These are phyloP conservation scores for Drosophila willistoni DNA, from an alignment of 1,140 invertebrate genomes.

Conservation along the genomic window DNA sequence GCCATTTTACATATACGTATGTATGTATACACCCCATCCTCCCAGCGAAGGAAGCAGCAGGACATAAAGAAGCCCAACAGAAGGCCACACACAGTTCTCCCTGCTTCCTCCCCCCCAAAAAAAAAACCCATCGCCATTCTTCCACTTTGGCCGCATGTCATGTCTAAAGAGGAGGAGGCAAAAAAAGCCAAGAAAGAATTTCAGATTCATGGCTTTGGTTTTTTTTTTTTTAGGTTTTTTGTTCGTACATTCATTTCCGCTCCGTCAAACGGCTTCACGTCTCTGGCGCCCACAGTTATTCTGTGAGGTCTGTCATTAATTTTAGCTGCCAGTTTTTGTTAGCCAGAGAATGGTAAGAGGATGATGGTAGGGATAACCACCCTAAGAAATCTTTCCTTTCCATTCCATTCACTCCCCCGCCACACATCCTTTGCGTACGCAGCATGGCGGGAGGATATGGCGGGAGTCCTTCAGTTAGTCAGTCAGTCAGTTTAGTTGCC, in stretches of 20 bases:
- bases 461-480: slow-evolving; percentile 60
- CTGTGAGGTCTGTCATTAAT: slow-evolving; percentile 53
- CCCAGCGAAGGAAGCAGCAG: slow-evolving; percentile 18
- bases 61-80: slow-evolving; percentile 29
- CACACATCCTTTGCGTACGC: slow-evolving; percentile 31
- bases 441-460: slow-evolving; percentile 16
- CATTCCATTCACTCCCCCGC: not conserved
- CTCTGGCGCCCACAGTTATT: slow-evolving; percentile 44
- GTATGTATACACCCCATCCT: slow-evolving; percentile 24
- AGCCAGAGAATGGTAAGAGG: not conserved
- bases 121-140: slow-evolving; percentile 13
- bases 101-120: not conserved
- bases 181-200: slow-evolving; percentile 59
- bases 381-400: slow-evolving; percentile 17
- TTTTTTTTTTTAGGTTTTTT: slow-evolving; percentile 45
- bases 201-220: slow-evolving; percentile 73
- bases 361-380: slow-evolving; percentile 15
- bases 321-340: slow-evolving; percentile 34
- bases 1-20: slow-evolving; percentile 26
- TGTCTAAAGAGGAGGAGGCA: slow-evolving; percentile 53
- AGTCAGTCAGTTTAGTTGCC: slow-evolving; percentile 55
- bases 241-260: slow-evolving; percentile 76
- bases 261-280: slow-evolving; percentile 46
- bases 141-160: slow-evolving; percentile 69
- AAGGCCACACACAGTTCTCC: not conserved